phyloP scores from a whole-genome alignment of 2,888 invertebrate genomes.

The Norana najaformis region DNA sequence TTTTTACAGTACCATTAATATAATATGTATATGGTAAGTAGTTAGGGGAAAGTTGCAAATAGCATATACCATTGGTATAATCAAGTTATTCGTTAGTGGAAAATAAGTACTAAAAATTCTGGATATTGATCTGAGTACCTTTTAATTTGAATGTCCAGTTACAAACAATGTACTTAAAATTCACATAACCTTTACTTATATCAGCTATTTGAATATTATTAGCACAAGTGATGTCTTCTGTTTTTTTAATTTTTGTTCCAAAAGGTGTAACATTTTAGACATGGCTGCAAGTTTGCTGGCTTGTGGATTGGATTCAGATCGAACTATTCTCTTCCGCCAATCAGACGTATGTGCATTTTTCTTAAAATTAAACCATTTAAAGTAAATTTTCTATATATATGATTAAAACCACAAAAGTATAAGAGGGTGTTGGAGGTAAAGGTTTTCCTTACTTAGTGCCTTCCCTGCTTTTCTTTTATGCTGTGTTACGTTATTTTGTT shows the following conservation, averaged over 20 bases:
- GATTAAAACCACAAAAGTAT: too few species aligned
- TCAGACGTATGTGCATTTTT: constrained; percentile 69
- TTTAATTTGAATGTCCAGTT: not conserved
- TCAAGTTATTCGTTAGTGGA: too few species aligned
- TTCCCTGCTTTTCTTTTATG: too few species aligned
- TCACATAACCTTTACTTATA: not conserved
- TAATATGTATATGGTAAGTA: too few species aligned
- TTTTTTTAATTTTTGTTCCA: not conserved
- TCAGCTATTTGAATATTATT: not conserved
- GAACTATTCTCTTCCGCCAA: constrained; percentile 83
- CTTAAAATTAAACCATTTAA: not conserved
- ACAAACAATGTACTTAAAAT: too few species aligned
- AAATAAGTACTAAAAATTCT: too few species aligned
- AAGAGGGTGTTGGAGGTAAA: too few species aligned
- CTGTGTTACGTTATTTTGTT: too few species aligned
- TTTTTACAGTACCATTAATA: too few species aligned
- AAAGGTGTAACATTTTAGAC: constrained; percentile 70
- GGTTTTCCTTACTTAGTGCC: too few species aligned
- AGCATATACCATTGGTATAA: too few species aligned
- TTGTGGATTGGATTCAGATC: constrained; percentile 83
- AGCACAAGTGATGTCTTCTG: not conserved
- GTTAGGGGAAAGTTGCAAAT: too few species aligned
- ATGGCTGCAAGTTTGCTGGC: constrained; percentile 84
- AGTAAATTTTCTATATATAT: constrained; percentile 7
- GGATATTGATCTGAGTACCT: not conserved